Conservation (phyloP, 2,888 invertebrate genomes). For the Acrocyrtus sp. region DNA sequence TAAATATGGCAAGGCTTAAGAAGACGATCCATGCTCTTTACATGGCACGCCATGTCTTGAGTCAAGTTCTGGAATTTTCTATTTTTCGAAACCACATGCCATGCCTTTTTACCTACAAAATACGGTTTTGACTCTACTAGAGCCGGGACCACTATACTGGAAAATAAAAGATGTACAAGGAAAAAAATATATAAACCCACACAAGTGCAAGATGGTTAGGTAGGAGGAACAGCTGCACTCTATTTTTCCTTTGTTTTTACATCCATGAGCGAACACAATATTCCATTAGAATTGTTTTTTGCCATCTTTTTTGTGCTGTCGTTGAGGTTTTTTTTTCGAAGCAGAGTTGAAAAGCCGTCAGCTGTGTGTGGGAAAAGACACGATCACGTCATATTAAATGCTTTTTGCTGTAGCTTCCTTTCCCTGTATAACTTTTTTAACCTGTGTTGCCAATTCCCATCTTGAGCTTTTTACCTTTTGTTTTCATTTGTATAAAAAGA, state of each 20-base stretch:
- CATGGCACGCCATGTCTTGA: no score
- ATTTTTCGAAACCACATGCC: slow-evolving; percentile 29
- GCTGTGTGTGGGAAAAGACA: no score
- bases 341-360: no score
- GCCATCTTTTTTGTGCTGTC: no score
- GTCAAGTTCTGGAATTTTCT: slow-evolving; percentile 50
- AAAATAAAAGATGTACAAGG: slow-evolving; percentile 42
- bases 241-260: slow-evolving; percentile 37
- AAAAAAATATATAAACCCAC: slow-evolving; percentile 21
- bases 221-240: no score
- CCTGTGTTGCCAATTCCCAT: neutral
- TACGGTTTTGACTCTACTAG: neutral
- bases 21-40: no score
- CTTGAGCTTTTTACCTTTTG: neutral
- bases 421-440: slow-evolving; percentile 1
- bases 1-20: no score
- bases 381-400: no score
- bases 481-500: neutral
- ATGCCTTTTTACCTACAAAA: neutral
- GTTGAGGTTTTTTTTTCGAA: no score
- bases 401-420: slow-evolving; percentile 10
- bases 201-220: no score
- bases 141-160: slow-evolving; percentile 25
- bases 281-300: slow-evolving; percentile 55
- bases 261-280: slow-evolving; percentile 28